Conservation (phyloP, 2,888 invertebrate genomes). For the Drosophila conformis region DNA sequence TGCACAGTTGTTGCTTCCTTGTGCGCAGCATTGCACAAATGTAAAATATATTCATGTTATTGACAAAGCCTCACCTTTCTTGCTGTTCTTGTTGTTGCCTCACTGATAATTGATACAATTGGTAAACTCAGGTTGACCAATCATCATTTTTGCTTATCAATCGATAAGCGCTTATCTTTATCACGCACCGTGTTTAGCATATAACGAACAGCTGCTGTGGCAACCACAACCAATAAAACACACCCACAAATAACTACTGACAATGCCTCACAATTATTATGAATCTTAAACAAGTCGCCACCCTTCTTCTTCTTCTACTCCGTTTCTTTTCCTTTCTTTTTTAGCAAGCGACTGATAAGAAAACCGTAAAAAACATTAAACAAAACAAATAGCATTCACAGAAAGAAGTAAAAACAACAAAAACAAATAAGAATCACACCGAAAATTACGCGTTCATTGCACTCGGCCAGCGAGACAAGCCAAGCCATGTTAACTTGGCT, state of each 20-base stretch:
- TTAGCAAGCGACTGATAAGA: constrained; percentile 73
- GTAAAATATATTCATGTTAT: background rate
- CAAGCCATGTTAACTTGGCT: constrained; percentile 47
- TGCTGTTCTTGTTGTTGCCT: constrained; percentile 5
- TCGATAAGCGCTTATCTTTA: constrained; percentile 37
- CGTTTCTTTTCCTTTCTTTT: constrained; percentile 23
- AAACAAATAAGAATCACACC: constrained; percentile 38
- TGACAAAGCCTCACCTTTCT: constrained; percentile 39
- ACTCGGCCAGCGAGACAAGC: constrained; percentile 50
- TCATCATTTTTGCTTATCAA: constrained; percentile 8
- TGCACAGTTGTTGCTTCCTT: constrained; percentile 27
- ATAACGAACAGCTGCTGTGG: constrained; percentile 32
- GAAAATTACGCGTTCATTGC: constrained; percentile 64
- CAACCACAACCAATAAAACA: constrained; percentile 13
- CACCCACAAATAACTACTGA: constrained; percentile 5
- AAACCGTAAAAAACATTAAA: constrained; percentile 11
- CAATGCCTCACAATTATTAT: constrained; percentile 13
- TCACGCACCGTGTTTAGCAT: constrained; percentile 17
- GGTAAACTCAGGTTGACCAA: constrained; percentile 26
- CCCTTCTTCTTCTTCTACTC: background rate
- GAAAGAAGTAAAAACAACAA: constrained; percentile 6
- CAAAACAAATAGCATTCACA: constrained; percentile 43
- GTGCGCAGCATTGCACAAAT: constrained; percentile 1
- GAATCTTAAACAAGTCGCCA: background rate
- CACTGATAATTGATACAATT: constrained; percentile 11